Evolutionary conservation across 2,113 vertebrate species (phyloP).

Genomic region (Proteles cristata): DNA sequence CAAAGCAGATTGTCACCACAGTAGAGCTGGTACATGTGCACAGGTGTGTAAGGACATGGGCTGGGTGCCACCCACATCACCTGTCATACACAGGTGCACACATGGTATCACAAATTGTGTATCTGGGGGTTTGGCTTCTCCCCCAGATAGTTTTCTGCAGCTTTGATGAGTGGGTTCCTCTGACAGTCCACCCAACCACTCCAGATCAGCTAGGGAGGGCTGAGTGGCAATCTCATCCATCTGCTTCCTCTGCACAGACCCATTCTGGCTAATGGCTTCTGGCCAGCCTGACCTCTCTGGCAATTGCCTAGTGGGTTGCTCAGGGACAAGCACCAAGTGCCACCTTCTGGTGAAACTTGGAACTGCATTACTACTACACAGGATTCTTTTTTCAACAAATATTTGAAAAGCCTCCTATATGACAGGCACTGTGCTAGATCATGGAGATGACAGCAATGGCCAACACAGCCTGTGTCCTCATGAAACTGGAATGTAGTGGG

Average conservation of each 20-base stretch:
- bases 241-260: not conserved
- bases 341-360: slow-evolving; percentile 58
- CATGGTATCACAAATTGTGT: not conserved
- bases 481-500: not conserved
- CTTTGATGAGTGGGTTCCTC: not conserved
- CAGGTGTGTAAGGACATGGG: not conserved
- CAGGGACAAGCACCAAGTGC: slow-evolving; percentile 57
- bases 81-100: not conserved
- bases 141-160: not conserved
- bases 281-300: not conserved
- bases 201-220: not conserved
- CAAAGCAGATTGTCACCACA: not conserved
- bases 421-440: not conserved
- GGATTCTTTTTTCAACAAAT: not conserved
- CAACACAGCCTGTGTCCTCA: not conserved
- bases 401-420: not conserved
- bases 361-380: not conserved
- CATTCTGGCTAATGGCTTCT: not conserved
- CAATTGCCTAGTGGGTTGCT: not conserved
- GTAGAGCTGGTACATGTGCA: not conserved
- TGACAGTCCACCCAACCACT: not conserved
- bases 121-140: not conserved
- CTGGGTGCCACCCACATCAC: not conserved
- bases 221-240: not conserved
- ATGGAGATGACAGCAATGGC: not conserved